These are phyloP conservation scores for Willowsia nigromaculata DNA, from an alignment of 2,888 invertebrate species.

Conservation along the genomic window DNA sequence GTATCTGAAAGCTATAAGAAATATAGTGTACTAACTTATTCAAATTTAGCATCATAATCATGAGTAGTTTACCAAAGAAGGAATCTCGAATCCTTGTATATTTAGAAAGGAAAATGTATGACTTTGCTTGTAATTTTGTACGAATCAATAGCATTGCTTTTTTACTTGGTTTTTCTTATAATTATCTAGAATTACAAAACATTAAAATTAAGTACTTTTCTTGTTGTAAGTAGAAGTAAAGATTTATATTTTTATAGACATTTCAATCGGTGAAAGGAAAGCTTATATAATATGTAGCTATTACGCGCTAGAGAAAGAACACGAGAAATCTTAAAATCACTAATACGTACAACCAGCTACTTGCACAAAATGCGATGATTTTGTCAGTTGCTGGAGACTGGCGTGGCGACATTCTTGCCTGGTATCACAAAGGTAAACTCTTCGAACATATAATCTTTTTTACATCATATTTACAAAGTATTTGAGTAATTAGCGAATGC, in stretches of 20 bases:
- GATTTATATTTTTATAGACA: too few species aligned
- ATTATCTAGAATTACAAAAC: neutral
- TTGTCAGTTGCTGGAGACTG: neutral
- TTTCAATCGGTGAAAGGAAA: too few species aligned
- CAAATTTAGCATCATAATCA: too few species aligned
- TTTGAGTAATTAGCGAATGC: too few species aligned
- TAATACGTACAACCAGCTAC: too few species aligned
- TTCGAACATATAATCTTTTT: neutral
- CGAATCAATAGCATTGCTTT: neutral
- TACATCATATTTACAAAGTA: neutral
- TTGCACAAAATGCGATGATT: neutral
- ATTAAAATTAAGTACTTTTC: neutral
- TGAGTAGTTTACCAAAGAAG: too few species aligned
- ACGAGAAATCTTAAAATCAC: neutral
- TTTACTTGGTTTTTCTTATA: neutral
- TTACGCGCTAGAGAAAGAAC: neutral
- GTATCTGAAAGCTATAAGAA: too few species aligned
- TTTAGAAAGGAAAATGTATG: neutral
- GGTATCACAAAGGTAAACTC: neutral
- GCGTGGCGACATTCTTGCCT: neutral
- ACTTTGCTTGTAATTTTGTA: neutral
- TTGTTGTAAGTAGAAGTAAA: neutral
- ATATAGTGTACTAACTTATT: too few species aligned
- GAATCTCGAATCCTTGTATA: slow-evolving; percentile 9
- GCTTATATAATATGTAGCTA: neutral